Conservation (phyloP, 2,888 invertebrate genomes). For the Invenusta paracnida region DNA sequence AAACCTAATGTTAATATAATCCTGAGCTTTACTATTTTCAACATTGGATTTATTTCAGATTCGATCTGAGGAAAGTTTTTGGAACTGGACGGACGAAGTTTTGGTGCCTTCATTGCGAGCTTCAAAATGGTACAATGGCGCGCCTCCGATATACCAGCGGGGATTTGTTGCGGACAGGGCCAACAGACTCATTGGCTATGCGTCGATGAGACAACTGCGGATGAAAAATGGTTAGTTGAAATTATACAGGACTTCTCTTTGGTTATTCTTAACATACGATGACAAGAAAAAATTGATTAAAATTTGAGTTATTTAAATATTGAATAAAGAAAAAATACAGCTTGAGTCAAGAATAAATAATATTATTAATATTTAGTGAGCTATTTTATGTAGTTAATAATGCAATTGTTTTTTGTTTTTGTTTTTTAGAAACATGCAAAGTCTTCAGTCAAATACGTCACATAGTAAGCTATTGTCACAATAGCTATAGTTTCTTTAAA, state of each 20-base stretch:
- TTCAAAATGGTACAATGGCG: conserved; percentile 62
- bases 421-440: conserved; percentile 48
- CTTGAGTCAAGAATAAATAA: too few species aligned
- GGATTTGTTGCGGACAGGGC: conserved; percentile 63
- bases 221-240: conserved; percentile 53
- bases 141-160: conserved; percentile 61
- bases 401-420: too few species aligned
- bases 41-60: conserved; percentile 51
- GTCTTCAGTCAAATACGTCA: conserved; percentile 47
- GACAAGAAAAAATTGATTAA: not conserved
- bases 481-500: conserved; percentile 47
- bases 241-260: not conserved
- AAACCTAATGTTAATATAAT: too few species aligned
- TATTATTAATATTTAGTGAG: too few species aligned
- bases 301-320: too few species aligned
- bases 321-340: too few species aligned
- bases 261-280: not conserved
- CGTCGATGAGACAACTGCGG: conserved; percentile 63
- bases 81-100: conserved; percentile 60
- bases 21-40: too few species aligned
- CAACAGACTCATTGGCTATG: conserved; percentile 64
- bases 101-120: conserved; percentile 60
- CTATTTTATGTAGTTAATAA: too few species aligned
- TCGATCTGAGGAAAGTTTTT: conserved; percentile 57
- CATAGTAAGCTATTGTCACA: conserved; percentile 52